phyloP scores from a whole-genome alignment of 2,113 vertebrate genomes.

The Bucco capensis region DNA sequence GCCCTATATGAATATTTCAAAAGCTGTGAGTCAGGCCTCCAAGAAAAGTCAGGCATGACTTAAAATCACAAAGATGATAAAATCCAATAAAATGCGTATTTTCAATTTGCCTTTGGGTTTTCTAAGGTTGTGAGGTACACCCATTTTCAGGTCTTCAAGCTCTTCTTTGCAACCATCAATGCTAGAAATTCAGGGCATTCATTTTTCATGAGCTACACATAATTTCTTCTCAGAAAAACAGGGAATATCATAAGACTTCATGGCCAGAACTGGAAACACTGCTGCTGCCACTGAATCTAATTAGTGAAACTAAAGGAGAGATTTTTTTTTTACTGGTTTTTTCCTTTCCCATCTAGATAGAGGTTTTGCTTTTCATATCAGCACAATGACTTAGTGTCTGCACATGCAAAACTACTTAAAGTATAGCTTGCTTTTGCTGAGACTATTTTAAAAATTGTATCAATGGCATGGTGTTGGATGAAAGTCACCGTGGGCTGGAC shows the following conservation, averaged over 20 bases:
- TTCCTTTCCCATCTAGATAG: not conserved
- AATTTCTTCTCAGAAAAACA: not conserved
- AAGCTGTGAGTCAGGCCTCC: conserved; percentile 22
- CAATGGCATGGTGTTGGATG: not conserved
- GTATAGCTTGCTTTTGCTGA: not conserved
- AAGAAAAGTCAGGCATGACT: conserved; percentile 23
- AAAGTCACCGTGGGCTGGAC: not conserved
- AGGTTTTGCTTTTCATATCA: not conserved
- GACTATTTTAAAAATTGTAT: not conserved
- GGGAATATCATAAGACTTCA: not conserved
- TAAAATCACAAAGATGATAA: conserved; percentile 40
- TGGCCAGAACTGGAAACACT: not conserved
- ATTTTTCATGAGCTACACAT: not conserved
- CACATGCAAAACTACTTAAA: not conserved
- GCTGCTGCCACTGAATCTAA: not conserved
- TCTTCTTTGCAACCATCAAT: not conserved
- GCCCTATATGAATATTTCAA: not conserved
- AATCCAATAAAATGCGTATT: conserved; percentile 23
- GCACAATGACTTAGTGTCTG: not conserved
- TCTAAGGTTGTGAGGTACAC: not conserved
- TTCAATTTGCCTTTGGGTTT: conserved; percentile 25
- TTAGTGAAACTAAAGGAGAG: not conserved
- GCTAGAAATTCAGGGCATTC: not conserved
- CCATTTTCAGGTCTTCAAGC: not conserved
- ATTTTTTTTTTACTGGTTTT: not conserved